Evolutionary conservation across 2,113 vertebrate species (phyloP).

Genomic region (Lophura nycthemera): DNA sequence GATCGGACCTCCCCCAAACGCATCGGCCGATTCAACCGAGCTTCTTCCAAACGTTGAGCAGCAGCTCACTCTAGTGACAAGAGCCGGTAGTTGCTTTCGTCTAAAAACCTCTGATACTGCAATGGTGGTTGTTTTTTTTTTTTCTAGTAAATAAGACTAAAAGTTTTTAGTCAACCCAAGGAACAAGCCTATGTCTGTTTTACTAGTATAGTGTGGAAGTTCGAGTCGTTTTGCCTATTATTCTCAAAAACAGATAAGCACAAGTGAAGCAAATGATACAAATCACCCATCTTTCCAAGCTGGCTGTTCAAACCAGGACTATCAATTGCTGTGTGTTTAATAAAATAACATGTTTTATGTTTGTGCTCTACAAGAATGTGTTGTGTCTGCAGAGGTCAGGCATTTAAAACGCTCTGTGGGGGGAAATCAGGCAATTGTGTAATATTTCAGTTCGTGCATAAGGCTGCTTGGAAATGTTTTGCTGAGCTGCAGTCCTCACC

Average conservation of each 20-base stretch:
- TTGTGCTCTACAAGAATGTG: not conserved
- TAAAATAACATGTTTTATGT: not conserved
- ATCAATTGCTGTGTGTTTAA: conserved; percentile 1
- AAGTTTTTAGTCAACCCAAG: too few relatives aligned
- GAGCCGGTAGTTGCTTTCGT: not conserved
- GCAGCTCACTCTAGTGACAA: conserved; percentile 72
- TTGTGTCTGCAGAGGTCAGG: not conserved
- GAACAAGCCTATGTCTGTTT: not conserved
- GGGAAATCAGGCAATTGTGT: not conserved
- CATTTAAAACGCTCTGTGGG: not conserved
- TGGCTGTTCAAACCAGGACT: not conserved
- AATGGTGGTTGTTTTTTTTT: too few relatives aligned
- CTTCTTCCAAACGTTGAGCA: conserved; percentile 17
- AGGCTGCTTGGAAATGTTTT: not conserved
- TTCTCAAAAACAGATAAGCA: not conserved
- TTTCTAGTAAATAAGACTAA: not conserved
- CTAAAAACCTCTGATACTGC: not conserved
- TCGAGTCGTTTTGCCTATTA: not conserved
- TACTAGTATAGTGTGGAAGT: not conserved
- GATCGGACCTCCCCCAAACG: not conserved
- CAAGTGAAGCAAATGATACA: not conserved
- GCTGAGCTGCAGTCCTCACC: not conserved
- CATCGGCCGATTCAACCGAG: accelerated
- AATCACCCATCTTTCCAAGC: not conserved
- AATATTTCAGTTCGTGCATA: not conserved